These are phyloP conservation scores for Guaruba guarouba DNA, from an alignment of 2,113 vertebrate genomes.

Conservation along the genomic window DNA sequence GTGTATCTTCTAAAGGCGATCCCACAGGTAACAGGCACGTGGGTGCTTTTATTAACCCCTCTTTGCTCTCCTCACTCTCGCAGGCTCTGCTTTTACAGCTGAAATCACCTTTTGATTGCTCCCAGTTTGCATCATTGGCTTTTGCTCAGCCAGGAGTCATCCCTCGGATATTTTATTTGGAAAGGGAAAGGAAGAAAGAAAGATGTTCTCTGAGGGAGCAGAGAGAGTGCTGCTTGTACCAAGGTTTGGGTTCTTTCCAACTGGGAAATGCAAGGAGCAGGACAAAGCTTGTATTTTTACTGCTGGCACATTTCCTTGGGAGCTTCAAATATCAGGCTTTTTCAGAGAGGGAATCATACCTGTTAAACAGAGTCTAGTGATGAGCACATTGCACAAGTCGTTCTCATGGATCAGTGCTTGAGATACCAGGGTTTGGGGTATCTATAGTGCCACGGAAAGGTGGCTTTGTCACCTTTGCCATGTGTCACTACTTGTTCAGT, in stretches of 20 bases:
- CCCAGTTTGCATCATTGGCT: neutral
- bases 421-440: neutral
- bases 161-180: neutral
- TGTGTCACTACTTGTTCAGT: neutral
- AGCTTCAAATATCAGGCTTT: neutral
- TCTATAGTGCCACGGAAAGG: neutral
- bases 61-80: neutral
- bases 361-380: neutral
- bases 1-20: neutral
- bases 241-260: neutral
- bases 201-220: neutral
- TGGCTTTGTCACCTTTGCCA: neutral
- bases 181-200: neutral
- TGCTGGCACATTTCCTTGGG: neutral
- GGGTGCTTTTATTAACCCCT: neutral
- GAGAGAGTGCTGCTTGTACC: neutral
- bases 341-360: neutral
- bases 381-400: neutral
- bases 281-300: neutral
- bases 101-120: neutral
- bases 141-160: neutral
- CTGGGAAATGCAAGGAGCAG: neutral
- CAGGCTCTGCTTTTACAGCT: neutral
- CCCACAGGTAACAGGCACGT: neutral
- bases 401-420: accelerated